phyloP scores from a whole-genome alignment of 1,140 invertebrate genomes.

The Drosophila rufa region DNA sequence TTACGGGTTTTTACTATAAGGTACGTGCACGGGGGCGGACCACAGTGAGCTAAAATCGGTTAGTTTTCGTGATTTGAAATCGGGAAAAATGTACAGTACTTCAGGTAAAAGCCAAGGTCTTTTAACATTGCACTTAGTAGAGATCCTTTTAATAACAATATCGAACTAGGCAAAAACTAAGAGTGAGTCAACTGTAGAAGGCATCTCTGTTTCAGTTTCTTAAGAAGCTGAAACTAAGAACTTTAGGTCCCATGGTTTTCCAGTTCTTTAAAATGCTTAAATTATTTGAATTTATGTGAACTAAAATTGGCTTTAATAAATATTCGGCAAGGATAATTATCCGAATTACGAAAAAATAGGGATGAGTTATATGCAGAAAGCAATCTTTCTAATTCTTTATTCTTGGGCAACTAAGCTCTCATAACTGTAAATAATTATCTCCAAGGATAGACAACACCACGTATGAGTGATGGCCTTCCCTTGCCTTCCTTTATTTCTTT shows the following conservation, averaged over 20 bases:
- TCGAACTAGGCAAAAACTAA: too few relatives aligned
- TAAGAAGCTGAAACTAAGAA: background rate
- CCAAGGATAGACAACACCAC: background rate
- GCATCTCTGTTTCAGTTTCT: background rate
- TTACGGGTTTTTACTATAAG: slow-evolving; percentile 28
- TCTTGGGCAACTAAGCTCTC: background rate
- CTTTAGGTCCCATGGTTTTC: background rate
- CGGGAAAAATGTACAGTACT: background rate
- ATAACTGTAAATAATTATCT: background rate
- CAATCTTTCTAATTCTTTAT: too few relatives aligned
- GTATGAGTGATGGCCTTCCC: background rate
- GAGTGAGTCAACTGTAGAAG: background rate
- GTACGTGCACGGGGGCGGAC: slow-evolving; percentile 11
- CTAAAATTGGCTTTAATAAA: background rate
- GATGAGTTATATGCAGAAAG: background rate
- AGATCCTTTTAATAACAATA: background rate
- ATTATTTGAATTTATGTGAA: background rate
- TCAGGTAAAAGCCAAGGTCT: too few relatives aligned
- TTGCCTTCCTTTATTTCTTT: background rate
- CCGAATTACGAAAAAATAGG: too few relatives aligned
- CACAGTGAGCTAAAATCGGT: background rate
- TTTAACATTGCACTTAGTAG: too few relatives aligned
- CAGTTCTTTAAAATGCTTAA: too few relatives aligned
- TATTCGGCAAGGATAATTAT: background rate
- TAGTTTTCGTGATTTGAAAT: background rate